Conservation (phyloP, 2,113 vertebrate species). For the Callipepla squamata region DNA sequence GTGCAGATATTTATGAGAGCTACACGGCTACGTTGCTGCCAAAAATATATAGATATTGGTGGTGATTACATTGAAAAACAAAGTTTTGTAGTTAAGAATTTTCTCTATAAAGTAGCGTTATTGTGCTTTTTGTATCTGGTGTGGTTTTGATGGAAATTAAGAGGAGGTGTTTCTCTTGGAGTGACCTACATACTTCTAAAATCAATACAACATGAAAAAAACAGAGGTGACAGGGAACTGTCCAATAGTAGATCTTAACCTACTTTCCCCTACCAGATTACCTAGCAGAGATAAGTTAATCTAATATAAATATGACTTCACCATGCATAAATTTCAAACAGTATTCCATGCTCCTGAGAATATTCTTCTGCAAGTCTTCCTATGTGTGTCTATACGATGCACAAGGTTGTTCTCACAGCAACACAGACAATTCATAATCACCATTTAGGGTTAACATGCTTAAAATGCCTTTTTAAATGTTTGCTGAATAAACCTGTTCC, state of each 20-base stretch:
- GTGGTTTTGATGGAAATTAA: background rate
- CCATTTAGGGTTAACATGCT: background rate
- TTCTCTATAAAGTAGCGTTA: background rate
- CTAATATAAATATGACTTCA: constrained; percentile 8
- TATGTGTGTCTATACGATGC: background rate
- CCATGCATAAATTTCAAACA: background rate
- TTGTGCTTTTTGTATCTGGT: background rate
- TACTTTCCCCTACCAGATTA: background rate
- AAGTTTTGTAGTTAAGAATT: background rate
- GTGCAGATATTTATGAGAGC: background rate
- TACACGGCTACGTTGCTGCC: background rate
- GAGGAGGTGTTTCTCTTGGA: no score
- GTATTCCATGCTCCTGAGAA: background rate
- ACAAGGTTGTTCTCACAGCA: background rate
- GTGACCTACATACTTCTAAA: background rate
- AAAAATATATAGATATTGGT: background rate
- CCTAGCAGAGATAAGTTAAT: constrained; percentile 12
- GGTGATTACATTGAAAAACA: background rate
- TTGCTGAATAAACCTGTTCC: constrained; percentile 9
- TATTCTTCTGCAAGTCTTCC: background rate
- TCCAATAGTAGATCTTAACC: background rate
- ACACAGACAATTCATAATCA: background rate
- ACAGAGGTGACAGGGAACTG: background rate
- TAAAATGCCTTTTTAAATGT: constrained; percentile 23
- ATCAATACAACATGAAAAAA: background rate